phyloP scores from a whole-genome alignment of 2,113 vertebrate genomes.

The pig (Sus scrofa) region DNA sequence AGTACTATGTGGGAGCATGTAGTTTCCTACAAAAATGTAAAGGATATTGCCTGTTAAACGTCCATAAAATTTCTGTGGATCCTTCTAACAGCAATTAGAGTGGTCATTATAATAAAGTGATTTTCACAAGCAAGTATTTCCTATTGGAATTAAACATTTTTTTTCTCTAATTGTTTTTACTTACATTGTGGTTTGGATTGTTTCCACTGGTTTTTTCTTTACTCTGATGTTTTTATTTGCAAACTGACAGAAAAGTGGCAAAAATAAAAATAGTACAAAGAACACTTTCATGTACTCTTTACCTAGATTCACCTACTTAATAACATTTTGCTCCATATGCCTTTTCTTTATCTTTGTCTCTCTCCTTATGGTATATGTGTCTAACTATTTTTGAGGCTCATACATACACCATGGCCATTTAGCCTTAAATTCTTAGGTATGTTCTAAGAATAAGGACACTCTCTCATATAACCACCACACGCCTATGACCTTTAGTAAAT shows the following conservation, averaged over 20 bases:
- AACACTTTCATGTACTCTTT: not conserved
- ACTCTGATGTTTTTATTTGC: not conserved
- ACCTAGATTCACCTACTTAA: not conserved
- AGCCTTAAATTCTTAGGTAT: not conserved
- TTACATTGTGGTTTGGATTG: not conserved
- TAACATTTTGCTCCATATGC: not conserved
- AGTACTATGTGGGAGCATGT: not conserved
- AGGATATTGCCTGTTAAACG: not conserved
- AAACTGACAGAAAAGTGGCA: not conserved
- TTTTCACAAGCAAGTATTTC: conserved; percentile 55
- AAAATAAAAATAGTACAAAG: not conserved
- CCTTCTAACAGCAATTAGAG: conserved; percentile 2
- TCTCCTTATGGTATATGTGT: not conserved
- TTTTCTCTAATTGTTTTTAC: not conserved
- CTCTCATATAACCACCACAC: not conserved
- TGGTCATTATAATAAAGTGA: not conserved
- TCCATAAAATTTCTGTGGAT: not conserved
- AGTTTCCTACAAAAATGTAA: not conserved
- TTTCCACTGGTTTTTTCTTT: not conserved
- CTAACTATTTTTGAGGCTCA: not conserved
- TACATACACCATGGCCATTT: not conserved
- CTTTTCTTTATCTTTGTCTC: not conserved
- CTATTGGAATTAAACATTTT: not conserved
- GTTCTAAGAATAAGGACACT: not conserved
- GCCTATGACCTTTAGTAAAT: not conserved